Base-by-base conservation (phyloP, 2,113 vertebrate species). In the Galeopterus variegatus region DNA sequence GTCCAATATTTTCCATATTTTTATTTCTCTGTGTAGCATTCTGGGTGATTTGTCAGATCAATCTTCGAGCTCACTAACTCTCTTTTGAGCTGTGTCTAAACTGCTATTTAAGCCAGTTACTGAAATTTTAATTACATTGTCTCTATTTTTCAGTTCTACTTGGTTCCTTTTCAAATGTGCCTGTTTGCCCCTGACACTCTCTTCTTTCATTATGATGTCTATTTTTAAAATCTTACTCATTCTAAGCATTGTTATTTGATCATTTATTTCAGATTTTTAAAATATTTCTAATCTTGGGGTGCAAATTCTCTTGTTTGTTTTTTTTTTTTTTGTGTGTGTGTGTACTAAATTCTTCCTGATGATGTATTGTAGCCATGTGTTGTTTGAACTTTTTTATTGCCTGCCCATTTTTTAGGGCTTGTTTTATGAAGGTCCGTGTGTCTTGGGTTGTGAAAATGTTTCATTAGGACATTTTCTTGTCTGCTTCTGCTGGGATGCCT, bases 21-120 rank as follows among this genome's bases (percentile, higher is more conserved):
- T 56, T 21, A 26, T 26, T 75, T 52, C 81, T 76, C 70, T 18
- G 6, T n/a, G 91, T 31, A 76, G 64, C 12, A 15, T 58, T 88
- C 65, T 81, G 72, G 23, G n/a, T 70, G n/a, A 33, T 75, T 58
- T 90, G 70, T 90, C 92, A 70, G 60, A 9, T 69, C 76, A 41
- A 0, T 84, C 94, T 96, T 90, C 91, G 64, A 95, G 80, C 81
- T 93, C 70, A 80, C 84, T 52, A 26, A 77, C 80, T 88, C 67
- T 94, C 94, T 95, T 83, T 89, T 41, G 88, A 94, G 60, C 85
- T 84, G 76, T 90, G 36, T 96, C 92, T 93, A 94, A 92, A 60
- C 85, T 80, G 50, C 84, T 75, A 8, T 41, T 90, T 88, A 92
- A 87, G 50, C 62, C 7, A 31, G 50, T 48, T 36, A 18, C 70